Evolutionary conservation across 2,888 invertebrate species (phyloP).

Genomic region (Euplexia lucipara): DNA sequence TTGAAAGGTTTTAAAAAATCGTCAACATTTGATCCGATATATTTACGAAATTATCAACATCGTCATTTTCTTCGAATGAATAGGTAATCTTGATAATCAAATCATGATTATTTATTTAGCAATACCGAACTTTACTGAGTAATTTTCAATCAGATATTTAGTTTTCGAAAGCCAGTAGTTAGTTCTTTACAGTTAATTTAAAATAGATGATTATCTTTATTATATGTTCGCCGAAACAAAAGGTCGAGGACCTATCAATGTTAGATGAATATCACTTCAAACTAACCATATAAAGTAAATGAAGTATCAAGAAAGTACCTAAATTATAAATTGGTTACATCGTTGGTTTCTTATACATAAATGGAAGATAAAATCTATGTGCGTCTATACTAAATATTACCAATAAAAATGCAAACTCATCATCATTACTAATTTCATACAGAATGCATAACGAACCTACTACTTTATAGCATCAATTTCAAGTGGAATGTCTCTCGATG

Average conservation of each 20-base stretch:
- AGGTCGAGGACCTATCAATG: too few species aligned
- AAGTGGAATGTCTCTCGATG: conserved; percentile 49
- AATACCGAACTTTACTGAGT: conserved; percentile 6
- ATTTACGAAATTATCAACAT: conserved; percentile 2
- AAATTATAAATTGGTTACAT: conserved; percentile 3
- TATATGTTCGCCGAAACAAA: background rate
- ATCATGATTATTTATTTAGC: conserved; percentile 17
- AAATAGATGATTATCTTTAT: background rate
- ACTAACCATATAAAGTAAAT: background rate
- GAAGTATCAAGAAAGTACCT: background rate
- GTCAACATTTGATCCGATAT: background rate
- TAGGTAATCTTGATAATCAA: too few species aligned
- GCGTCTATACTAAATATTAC: background rate
- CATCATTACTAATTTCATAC: conserved; percentile 25
- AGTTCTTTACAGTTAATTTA: background rate
- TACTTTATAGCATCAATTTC: conserved; percentile 51
- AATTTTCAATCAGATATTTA: background rate
- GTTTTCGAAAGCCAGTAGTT: conserved; percentile 25
- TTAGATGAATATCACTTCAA: background rate
- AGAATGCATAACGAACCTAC: conserved; percentile 37
- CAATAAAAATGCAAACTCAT: conserved; percentile 21
- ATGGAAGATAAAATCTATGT: background rate
- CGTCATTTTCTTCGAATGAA: background rate
- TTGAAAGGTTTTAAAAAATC: conserved; percentile 9
- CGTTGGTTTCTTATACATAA: background rate